Percentiles rank a stretch among this genome's conserved stretches.
Evolutionary conservation across 2,113 vertebrate species (phyloP).

Genomic region (Oxyruncus cristatus): DNA sequence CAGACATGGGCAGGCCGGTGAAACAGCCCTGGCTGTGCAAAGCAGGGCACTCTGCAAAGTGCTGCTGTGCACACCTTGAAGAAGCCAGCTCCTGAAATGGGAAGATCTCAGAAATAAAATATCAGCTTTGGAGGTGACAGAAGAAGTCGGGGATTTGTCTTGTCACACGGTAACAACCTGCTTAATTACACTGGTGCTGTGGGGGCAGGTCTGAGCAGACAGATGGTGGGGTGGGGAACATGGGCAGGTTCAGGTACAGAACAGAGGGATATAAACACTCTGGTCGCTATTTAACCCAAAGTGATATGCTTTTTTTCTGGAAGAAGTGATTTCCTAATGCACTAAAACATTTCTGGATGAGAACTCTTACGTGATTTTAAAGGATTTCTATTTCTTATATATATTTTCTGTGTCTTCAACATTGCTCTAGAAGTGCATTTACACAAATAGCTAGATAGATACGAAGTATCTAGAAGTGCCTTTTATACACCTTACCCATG

Average conservation of each 20-base stretch:
- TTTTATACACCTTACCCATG: not conserved
- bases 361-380: not conserved
- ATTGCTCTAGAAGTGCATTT: not conserved
- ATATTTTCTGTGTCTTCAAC: not conserved
- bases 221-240: not conserved
- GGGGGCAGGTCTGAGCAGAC: not conserved
- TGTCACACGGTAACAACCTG: rapidly evolving
- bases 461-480: not conserved
- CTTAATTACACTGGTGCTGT: not conserved
- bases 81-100: not conserved
- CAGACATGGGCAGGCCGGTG: not conserved
- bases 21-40: not conserved
- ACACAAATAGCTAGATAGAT: not conserved
- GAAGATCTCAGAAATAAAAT: not conserved
- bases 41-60: not conserved
- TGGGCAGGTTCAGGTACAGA: not conserved
- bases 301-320: not conserved
- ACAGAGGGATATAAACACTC: not conserved
- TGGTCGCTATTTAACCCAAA: not conserved
- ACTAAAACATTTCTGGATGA: not conserved
- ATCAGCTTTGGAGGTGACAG: not conserved
- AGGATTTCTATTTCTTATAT: not conserved
- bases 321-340: not conserved
- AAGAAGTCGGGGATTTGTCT: not conserved
- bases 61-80: not conserved